Base-by-base conservation (phyloP, 2,113 vertebrate species). In the Ceuthmochares aereus region DNA sequence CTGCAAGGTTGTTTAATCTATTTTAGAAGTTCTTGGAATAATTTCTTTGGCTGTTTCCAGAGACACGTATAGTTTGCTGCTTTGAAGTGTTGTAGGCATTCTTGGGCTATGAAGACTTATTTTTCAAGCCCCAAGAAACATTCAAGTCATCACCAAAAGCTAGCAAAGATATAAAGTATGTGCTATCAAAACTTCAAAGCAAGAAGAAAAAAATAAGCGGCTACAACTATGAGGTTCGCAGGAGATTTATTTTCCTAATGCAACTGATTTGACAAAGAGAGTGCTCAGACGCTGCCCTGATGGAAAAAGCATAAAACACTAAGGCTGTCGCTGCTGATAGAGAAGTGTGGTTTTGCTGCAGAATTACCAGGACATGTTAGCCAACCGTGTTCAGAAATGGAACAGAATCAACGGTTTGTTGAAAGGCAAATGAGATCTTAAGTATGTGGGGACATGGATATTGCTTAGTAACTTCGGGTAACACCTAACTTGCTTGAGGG, bases 181-280 rank as follows among this genome's bases (percentile, higher is more conserved):
- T 84, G 32, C 72, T 86, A 51, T 74, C 70, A 80, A 89, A 85
- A 62, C 90, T 93, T 97, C 78, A 94, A 95, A 84, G 56, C 22
- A 52, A 84, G 51, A n/a, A 77, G 62, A 3, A 20, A 26, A 66
- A 80, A 51, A 80, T 67, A 87, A 54, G 15, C 7, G 1, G 25
- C 62, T 85, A 59, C 79, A 86, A 75, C 66, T 64, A 29, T 49
- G 54, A 55, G 23, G n/a, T 78, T 95, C 66, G 43, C 66, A 45
- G 80, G 74, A 81, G 42, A 76, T 84, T 82, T 84, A 58, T 91
- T 95, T 95, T 89, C 81, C 58, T 93, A 91, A 73, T 79, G 62
- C 0, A 6, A 54, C 69, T 62, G 54, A 66, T 91, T 84, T 91
- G 86, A 82, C 66, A 78, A 64, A 75, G 55, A 78, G 36, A 87